Evolutionary conservation across 2,113 vertebrate species (phyloP).

Genomic region (Lepus europaeus): DNA sequence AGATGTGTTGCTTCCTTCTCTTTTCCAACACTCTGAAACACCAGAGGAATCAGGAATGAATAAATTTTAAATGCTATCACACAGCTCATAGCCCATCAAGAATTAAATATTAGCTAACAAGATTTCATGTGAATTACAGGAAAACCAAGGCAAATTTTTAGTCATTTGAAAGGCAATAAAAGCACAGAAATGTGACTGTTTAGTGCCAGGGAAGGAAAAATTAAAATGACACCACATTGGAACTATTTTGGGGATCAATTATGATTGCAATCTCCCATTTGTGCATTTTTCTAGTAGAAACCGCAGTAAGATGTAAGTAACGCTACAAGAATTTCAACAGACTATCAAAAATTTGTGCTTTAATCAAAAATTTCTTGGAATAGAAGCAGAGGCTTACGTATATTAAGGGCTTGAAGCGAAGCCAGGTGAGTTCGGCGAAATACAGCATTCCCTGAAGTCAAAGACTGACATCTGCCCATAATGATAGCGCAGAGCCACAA

Average conservation of each 20-base stretch:
- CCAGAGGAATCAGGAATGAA: neutral
- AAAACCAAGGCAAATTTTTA: neutral
- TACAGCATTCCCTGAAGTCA: neutral
- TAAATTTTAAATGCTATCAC: constrained; percentile 17
- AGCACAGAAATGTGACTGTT: neutral
- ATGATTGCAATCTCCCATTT: neutral
- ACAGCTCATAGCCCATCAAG: neutral
- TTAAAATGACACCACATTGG: neutral
- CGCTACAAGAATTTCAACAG: neutral
- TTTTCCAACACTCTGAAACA: neutral
- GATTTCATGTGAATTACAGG: neutral
- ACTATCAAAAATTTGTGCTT: neutral
- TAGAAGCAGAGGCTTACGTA: constrained; percentile 37
- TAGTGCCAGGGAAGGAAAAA: neutral
- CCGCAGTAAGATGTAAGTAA: neutral
- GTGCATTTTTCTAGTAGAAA: constrained; percentile 1
- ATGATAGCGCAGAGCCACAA: constrained; percentile 14
- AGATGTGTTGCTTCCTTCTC: neutral
- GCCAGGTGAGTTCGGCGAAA: constrained; percentile 22
- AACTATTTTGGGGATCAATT: neutral
- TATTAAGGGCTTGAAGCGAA: neutral
- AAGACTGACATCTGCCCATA: neutral
- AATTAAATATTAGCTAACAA: neutral
- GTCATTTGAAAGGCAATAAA: neutral
- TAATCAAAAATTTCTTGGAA: neutral